Percentiles rank a stretch among this genome's conserved stretches.
These are phyloP conservation scores for Choristoneura rosaceana DNA, from an alignment of 2,888 invertebrate species.

Conservation along the genomic window DNA sequence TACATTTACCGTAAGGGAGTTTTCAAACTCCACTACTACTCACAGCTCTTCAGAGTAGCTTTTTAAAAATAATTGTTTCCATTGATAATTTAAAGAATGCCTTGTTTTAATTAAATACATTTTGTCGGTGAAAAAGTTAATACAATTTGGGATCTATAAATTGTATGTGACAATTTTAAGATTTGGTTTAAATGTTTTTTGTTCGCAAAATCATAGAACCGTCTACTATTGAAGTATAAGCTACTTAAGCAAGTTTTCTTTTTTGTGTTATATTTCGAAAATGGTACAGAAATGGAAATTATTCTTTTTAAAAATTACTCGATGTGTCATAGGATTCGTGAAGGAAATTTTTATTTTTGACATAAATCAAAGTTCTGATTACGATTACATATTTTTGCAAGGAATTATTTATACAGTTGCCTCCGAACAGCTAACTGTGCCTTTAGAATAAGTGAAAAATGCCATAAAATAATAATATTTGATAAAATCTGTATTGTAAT, in stretches of 20 bases:
- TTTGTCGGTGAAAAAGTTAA: no score
- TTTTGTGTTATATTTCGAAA: no score
- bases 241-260: no score
- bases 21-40: no score
- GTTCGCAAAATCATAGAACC: neutral
- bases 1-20: slow-evolving; percentile 12
- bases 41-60: no score
- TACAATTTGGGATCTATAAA: neutral
- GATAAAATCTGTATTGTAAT: slow-evolving; percentile 12
- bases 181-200: neutral
- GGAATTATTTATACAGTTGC: slow-evolving; percentile 13
- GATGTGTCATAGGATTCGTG: neutral
- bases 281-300: neutral
- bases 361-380: neutral
- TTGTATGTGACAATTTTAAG: neutral
- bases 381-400: slow-evolving; percentile 24
- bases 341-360: neutral
- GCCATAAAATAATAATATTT: slow-evolving; percentile 37
- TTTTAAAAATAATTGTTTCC: neutral
- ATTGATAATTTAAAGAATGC: neutral
- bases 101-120: no score
- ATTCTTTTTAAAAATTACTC: neutral
- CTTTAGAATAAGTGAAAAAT: slow-evolving; percentile 38
- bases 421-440: slow-evolving; percentile 25
- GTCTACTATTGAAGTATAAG: no score